Evolutionary conservation across 2,113 vertebrate genomes (phyloP).

Genomic region (Xiphorhynchus elegans): DNA sequence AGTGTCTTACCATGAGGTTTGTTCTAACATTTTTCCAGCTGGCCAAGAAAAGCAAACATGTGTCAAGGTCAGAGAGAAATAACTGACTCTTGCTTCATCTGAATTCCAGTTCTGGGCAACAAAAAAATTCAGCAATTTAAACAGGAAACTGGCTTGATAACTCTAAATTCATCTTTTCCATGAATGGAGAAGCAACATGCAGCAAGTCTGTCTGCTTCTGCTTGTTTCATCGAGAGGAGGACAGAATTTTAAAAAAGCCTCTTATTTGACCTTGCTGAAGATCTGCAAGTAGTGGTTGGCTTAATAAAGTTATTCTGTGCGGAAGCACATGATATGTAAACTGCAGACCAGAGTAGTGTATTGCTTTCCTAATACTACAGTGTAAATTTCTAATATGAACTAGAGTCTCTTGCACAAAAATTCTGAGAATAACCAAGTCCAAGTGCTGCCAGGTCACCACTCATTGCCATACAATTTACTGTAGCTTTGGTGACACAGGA

Average conservation of each 20-base stretch:
- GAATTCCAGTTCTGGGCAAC: slow-evolving; percentile 37
- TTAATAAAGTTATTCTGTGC: not conserved
- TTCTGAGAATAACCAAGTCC: not conserved
- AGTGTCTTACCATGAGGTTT: not conserved
- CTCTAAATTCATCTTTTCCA: slow-evolving; percentile 2
- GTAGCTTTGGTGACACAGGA: not conserved
- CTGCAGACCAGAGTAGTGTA: not conserved
- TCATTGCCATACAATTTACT: not conserved
- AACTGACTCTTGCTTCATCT: not conserved
- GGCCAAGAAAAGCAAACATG: slow-evolving; percentile 32
- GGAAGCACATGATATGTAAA: not conserved
- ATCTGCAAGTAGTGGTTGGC: not conserved
- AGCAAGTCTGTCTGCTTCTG: not conserved
- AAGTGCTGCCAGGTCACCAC: not conserved
- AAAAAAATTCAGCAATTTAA: not conserved
- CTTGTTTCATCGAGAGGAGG: not conserved
- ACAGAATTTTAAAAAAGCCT: not conserved
- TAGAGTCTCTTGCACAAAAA: not conserved
- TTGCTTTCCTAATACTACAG: not conserved
- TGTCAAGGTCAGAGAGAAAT: slow-evolving; percentile 47
- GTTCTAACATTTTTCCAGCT: slow-evolving; percentile 20
- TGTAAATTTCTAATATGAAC: not conserved
- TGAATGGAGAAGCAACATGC: not conserved
- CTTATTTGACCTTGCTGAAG: not conserved
- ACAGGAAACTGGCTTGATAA: slow-evolving; percentile 16